Evolutionary conservation across 2,888 invertebrate genomes (phyloP).

Genomic region (Alloplasta piceator): DNA sequence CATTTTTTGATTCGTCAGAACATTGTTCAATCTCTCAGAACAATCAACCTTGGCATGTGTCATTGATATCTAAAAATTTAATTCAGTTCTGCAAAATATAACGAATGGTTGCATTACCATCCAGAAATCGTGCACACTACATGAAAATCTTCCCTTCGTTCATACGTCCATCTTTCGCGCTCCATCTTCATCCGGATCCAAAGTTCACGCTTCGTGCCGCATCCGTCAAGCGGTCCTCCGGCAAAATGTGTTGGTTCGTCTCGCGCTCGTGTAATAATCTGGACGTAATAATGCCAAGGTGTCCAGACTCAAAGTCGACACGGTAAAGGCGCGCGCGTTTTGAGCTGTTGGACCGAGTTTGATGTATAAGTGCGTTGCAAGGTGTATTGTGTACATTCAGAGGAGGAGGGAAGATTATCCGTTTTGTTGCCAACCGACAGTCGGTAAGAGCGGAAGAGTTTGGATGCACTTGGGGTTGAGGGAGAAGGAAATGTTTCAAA

Average conservation of each 20-base stretch:
- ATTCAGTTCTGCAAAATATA: too few species aligned
- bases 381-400: neutral
- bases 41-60: too few species aligned
- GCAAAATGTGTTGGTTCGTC: conserved; percentile 5
- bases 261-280: conserved; percentile 39
- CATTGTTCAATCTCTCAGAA: too few species aligned
- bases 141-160: conserved; percentile 24
- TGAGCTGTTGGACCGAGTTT: neutral
- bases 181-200: conserved; percentile 50
- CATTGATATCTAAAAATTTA: too few species aligned
- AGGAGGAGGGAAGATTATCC: neutral
- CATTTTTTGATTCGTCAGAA: too few species aligned
- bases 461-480: neutral
- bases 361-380: neutral
- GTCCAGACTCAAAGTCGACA: conserved; percentile 66
- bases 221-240: neutral
- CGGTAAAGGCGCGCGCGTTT: neutral
- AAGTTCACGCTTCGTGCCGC: conserved; percentile 43
- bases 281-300: conserved; percentile 78
- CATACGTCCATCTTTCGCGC: conserved; percentile 29
- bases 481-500: neutral
- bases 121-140: too few species aligned
- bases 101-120: too few species aligned
- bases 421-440: conserved; percentile 5
- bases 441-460: neutral